phyloP scores from a whole-genome alignment of 2,888 invertebrate genomes.

The Mesochorus sp. region DNA sequence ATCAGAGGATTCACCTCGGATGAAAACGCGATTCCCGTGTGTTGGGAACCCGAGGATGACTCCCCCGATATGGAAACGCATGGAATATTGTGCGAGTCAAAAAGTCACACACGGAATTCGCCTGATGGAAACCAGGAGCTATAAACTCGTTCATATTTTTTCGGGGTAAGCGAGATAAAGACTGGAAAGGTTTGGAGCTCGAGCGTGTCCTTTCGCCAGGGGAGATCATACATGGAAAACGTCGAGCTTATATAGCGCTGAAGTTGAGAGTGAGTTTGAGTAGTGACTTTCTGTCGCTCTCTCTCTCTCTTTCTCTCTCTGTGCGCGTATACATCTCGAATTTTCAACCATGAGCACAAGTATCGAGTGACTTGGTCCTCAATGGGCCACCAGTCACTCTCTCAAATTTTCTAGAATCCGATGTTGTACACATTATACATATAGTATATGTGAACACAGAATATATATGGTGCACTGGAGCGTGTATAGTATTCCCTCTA shows the following conservation, averaged over 20 bases:
- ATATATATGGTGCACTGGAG: not conserved
- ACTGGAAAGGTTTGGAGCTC: no score
- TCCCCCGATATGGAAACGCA: not conserved
- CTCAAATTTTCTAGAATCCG: no score
- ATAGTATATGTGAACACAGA: no score
- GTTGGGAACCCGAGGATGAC: not conserved
- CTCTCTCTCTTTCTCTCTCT: not conserved
- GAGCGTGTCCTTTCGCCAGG: not conserved
- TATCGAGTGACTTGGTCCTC: no score
- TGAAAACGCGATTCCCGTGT: not conserved
- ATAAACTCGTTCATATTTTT: not conserved
- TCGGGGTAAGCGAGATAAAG: constrained; percentile 30
- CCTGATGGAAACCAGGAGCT: not conserved
- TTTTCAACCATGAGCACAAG: no score
- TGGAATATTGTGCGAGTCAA: not conserved
- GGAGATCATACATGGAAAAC: not conserved
- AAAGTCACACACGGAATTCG: not conserved
- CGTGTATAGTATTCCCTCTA: constrained; percentile 36
- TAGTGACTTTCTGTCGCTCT: no score
- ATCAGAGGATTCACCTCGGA: no score
- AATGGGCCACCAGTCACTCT: no score
- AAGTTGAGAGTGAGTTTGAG: not conserved
- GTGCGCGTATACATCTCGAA: not conserved
- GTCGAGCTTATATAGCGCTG: not conserved
- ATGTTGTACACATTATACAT: no score